Conservation (phyloP, 2,888 invertebrate species). For the Agelastica alni region DNA sequence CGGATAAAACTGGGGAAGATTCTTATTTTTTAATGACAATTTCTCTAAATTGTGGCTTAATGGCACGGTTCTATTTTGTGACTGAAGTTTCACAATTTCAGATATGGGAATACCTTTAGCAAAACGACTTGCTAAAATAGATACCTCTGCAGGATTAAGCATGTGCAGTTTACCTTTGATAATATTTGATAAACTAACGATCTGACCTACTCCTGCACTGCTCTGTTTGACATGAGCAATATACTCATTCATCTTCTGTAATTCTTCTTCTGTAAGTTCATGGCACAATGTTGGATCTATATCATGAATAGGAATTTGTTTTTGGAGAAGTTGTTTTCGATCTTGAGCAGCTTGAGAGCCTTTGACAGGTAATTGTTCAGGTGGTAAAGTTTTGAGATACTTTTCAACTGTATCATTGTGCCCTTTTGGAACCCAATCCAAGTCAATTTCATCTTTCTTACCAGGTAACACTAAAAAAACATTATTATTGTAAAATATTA, state of each 20-base stretch:
- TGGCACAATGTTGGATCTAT: conserved; percentile 69
- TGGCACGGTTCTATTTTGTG: conserved; percentile 32
- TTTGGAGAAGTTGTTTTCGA: conserved; percentile 79
- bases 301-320: conserved; percentile 84
- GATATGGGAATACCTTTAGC: conserved; percentile 44
- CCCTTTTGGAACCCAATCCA: conserved; percentile 56
- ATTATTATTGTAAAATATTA: too few relatives aligned
- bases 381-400: conserved; percentile 63
- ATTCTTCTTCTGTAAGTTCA: conserved; percentile 57
- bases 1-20: conserved; percentile 19
- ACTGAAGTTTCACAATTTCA: conserved; percentile 48
- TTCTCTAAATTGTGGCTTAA: conserved; percentile 25
- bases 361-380: conserved; percentile 75
- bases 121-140: conserved; percentile 44
- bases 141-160: conserved; percentile 37
- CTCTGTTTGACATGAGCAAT: conserved; percentile 53
- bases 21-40: conserved; percentile 23
- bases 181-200: conserved; percentile 44
- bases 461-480: conserved; percentile 51
- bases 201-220: conserved; percentile 54
- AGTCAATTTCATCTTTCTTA: conserved; percentile 52
- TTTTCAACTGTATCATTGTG: conserved; percentile 53
- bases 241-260: conserved; percentile 55
- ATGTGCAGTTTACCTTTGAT: conserved; percentile 38
- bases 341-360: conserved; percentile 79